Conservation (phyloP, 2,113 vertebrate species). For the Gavialis gangeticus region DNA sequence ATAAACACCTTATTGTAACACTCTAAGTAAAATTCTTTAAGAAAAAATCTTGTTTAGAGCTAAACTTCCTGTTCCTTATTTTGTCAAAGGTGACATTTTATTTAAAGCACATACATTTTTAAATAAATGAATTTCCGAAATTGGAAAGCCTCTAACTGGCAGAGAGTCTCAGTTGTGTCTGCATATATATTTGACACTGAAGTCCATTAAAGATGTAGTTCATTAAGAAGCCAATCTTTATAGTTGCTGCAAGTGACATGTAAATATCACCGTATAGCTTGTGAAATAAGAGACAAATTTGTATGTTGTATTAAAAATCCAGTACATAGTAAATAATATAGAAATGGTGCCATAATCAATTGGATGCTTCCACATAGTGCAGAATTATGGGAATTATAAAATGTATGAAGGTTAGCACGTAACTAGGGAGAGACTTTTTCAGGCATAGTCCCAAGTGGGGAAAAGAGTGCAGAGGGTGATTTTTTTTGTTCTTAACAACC, state of each 20-base stretch:
- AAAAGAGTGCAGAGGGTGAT: not conserved
- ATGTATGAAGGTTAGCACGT: not conserved
- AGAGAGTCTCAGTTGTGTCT: not conserved
- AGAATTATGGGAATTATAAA: slow-evolving; percentile 57
- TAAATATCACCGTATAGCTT: not conserved
- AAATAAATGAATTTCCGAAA: slow-evolving; percentile 57
- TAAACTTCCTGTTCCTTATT: not conserved
- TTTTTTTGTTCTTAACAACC: not conserved
- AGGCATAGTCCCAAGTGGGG: not conserved
- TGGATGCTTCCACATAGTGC: not conserved
- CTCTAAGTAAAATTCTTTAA: slow-evolving; percentile 48
- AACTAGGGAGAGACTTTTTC: slow-evolving; percentile 41
- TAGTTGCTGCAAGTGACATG: not conserved
- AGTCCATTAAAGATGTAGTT: slow-evolving; percentile 59
- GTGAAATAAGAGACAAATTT: not conserved
- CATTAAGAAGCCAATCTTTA: slow-evolving; percentile 62
- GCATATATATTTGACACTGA: not conserved
- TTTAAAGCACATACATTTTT: slow-evolving; percentile 15
- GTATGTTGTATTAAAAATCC: not conserved
- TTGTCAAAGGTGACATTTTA: slow-evolving; percentile 13
- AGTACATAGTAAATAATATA: not conserved
- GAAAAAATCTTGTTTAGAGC: not conserved
- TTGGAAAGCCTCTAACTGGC: slow-evolving; percentile 51
- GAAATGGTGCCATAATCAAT: not conserved
- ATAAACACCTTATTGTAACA: slow-evolving; percentile 83